Conservation (phyloP, 2,888 invertebrate genomes). For the Stegana nigrithorax region DNA sequence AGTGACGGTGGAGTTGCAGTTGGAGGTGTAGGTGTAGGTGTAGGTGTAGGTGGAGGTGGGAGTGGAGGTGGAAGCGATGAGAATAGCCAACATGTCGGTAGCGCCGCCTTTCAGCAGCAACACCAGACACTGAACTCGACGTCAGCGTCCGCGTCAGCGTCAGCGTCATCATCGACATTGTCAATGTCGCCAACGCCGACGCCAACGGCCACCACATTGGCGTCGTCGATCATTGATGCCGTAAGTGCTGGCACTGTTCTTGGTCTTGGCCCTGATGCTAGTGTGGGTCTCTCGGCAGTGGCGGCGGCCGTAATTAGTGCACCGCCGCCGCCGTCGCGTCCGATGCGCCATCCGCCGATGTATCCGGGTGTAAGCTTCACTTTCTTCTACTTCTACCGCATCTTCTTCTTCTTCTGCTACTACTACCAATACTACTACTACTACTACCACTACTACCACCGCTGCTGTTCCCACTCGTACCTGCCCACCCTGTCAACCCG, state of each 20-base stretch:
- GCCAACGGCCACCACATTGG: conserved; percentile 27
- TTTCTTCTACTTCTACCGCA: conserved; percentile 29
- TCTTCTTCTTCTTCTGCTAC: conserved; percentile 21
- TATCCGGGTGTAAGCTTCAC: conserved; percentile 66
- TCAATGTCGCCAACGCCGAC: conserved; percentile 32
- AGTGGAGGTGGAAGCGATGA: background rate
- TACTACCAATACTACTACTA: conserved; percentile 2
- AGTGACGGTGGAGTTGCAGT: conserved; percentile 20
- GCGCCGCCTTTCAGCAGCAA: conserved; percentile 41
- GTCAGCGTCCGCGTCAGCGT: conserved; percentile 29
- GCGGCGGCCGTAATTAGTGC: conserved; percentile 8
- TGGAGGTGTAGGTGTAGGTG: background rate
- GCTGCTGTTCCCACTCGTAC: conserved; percentile 3
- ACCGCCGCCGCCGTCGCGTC: conserved; percentile 37
- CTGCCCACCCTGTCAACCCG: conserved; percentile 16
- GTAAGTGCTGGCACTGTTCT: background rate
- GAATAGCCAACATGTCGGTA: conserved; percentile 39
- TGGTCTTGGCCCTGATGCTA: background rate
- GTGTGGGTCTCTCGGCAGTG: background rate
- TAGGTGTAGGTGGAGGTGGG: background rate
- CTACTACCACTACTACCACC: conserved; percentile 12
- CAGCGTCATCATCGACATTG: conserved; percentile 31
- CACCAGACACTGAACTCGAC: conserved; percentile 21
- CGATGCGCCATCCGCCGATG: conserved; percentile 63
- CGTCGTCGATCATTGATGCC: conserved; percentile 24